Conservation (phyloP, 2,797 vertebrate species). For the Mormyrus proboscirostris region DNA sequence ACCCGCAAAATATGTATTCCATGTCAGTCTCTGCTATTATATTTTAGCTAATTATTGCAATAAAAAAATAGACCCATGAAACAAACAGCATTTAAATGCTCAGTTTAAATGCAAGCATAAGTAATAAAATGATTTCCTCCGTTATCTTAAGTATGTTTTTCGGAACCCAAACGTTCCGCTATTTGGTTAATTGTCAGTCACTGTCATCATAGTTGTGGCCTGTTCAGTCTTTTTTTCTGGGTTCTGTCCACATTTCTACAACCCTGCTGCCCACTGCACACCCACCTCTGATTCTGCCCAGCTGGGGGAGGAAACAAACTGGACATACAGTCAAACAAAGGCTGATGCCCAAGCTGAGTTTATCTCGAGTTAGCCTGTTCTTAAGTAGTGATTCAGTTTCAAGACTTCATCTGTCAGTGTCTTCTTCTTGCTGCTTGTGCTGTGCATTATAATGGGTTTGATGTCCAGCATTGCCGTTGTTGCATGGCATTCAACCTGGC, state of each 20-base stretch:
- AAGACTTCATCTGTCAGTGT: neutral
- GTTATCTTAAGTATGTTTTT: neutral
- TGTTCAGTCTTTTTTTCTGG: neutral
- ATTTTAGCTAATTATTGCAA: neutral
- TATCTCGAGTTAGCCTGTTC: neutral
- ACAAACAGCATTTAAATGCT: neutral
- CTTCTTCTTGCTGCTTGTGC: neutral
- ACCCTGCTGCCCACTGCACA: neutral
- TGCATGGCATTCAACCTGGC: neutral
- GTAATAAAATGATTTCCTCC: neutral
- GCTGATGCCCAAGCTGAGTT: neutral
- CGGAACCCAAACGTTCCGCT: neutral
- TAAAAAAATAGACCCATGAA: neutral
- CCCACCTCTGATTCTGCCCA: neutral
- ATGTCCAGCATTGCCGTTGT: neutral
- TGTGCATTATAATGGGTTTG: neutral
- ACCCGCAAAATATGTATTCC: neutral
- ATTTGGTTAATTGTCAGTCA: neutral
- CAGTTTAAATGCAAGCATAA: neutral
- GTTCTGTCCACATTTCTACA: neutral
- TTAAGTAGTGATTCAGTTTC: neutral
- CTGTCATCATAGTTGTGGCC: neutral
- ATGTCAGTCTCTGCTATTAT: neutral
- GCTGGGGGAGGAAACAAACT: neutral
- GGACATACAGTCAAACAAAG: neutral